Base-by-base conservation (phyloP, 2,113 vertebrate genomes). In the Carassius auratus region DNA sequence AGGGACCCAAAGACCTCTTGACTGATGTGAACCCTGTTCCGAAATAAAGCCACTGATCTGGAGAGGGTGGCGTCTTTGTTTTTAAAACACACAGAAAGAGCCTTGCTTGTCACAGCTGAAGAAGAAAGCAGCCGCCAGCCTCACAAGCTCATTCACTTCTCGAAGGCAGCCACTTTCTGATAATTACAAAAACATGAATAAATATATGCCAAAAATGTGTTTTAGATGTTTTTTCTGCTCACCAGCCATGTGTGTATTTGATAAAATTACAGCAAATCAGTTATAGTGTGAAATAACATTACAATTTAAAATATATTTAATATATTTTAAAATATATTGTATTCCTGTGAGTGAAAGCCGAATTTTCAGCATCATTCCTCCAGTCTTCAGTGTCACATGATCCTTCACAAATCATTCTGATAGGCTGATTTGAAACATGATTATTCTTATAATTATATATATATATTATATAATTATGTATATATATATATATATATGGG, bases 51-150 rank as follows among this genome's bases (percentile, higher is more conserved):
- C 84, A 84, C 66, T 82, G 81, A 77, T 83, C 42, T 73, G 76
- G 26, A 84, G 75, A 85, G 83, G n/a, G 62, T 83, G 61, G 79
- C 61, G 76, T 62, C 55, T 88, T 84, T 86, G 86, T 85, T 85
- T 87, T 88, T 77, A 76, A 85, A 88, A 82, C 85, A 84, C 57
- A 86, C 81, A 48, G 74, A 89, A 83, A 48, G 76, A 64, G 42
- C 59, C 33, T 64, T 79, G 80, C 82, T 86, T 86, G 85, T 66
- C 82, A 75, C 66, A 55, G 57, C 74, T 86, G 57, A 68, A 48
- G 71, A 52, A 82, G 59, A 57, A 23, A 55, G 64, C n/a, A 38
- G 66, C 71, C 59, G 21, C 26, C 36, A 14, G 15, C 4, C 14
- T 59, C 55, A 57, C 55, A 52, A 14, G 13, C 4, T 62, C 33